Evolutionary conservation across 2,797 vertebrate genomes (phyloP).

Genomic region (Gorsachius magnificus): DNA sequence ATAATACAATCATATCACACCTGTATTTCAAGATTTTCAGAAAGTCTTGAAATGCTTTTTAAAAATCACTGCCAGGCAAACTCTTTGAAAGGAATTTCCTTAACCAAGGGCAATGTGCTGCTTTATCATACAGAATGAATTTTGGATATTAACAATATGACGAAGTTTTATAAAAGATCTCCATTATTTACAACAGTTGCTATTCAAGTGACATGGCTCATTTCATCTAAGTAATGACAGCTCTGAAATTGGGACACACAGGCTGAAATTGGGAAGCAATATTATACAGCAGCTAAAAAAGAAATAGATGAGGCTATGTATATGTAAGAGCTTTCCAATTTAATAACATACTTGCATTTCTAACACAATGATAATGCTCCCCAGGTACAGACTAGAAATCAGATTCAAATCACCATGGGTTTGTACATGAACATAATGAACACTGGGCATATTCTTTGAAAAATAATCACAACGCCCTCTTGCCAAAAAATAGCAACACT

Average conservation of each 20-base stretch:
- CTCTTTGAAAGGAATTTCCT: neutral
- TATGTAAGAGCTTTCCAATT: neutral
- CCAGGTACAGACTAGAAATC: neutral
- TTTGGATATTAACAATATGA: neutral
- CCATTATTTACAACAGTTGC: neutral
- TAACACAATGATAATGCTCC: neutral
- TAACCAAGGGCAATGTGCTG: neutral
- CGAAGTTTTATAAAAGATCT: neutral
- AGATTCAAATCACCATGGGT: neutral
- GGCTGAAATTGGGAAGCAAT: neutral
- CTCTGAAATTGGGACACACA: neutral
- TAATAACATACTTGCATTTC: neutral
- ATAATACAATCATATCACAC: neutral
- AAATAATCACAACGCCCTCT: constrained; percentile 28
- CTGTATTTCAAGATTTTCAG: neutral
- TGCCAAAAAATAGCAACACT: constrained; percentile 44
- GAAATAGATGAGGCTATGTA: neutral
- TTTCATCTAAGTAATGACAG: neutral
- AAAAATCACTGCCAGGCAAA: neutral
- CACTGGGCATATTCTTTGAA: neutral
- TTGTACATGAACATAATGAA: constrained; percentile 9
- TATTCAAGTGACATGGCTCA: neutral
- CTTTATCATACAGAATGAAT: neutral
- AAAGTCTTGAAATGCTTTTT: neutral
- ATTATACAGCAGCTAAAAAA: neutral